Evolutionary conservation across 2,888 invertebrate species (phyloP), one percentile per base, ranked within the genome.

Genomic region (Eilema sororculum): DNA sequence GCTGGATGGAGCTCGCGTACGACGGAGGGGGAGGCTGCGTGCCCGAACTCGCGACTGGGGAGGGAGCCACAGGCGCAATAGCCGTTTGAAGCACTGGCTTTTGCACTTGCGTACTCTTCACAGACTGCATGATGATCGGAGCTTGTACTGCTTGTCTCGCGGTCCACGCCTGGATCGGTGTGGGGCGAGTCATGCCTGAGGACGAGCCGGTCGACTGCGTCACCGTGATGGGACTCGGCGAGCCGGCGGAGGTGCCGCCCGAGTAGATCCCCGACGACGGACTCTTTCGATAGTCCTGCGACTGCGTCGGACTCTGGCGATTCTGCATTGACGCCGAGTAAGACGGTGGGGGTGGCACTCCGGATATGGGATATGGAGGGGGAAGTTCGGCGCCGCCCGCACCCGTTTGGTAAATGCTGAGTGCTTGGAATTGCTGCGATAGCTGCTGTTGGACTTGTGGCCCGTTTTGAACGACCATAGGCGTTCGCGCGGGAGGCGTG

Each of bases 61-160:
- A 95, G 3, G 98, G 98, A 20, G 98, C 97, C 33, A 97, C 97
- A 1, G 99, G 99, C n/a, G 98, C 99, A 65, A 98, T 98, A 13
- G 99, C 99, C 22, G 99, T 99, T 93, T 99, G 99, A 77, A 99
- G 95, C 37, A 99, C 97, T 0, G 99, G 99, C 90, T 99, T 99
- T 88, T 98, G 98, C 57, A 98, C 99, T 91, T 99, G 98, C 24
- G 98, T 98, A 94, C 98, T 98, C 90, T 98, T 98, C 24, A 99
- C 99, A 41, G 98, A 98, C 90, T 99, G 99, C 98, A 99, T 99
- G 77, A 99, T 99, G 78, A 99, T 98, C 10, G 99, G 98, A 65
- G 98, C 98, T 86, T 98, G 98, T 25, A 98, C 98, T 57, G 98
- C 97, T 90, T 99, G 99, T 65, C 98, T 95, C 69, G 98, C 98